Evolutionary conservation across 1,140 invertebrate species (phyloP).

Genomic region (Cydia pomonella): DNA sequence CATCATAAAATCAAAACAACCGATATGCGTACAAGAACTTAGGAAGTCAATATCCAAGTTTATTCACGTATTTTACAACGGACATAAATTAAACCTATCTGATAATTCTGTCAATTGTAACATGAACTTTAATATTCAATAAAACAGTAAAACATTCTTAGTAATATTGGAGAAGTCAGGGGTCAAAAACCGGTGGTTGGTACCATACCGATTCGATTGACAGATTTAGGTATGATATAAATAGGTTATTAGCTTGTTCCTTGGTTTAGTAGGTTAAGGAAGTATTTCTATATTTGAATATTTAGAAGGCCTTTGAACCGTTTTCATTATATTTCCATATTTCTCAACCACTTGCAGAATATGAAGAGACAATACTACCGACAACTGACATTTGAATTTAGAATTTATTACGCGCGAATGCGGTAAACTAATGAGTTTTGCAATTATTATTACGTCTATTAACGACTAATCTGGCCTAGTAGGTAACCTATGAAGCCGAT

Average conservation of each 20-base stretch:
- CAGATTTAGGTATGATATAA: slow-evolving; percentile 26
- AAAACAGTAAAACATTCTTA: background rate
- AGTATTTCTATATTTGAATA: background rate
- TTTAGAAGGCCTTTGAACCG: background rate
- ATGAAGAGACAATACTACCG: background rate
- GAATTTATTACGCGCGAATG: background rate
- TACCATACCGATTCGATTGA: background rate
- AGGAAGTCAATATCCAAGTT: slow-evolving; percentile 41
- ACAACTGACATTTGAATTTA: background rate
- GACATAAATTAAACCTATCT: slow-evolving; percentile 43
- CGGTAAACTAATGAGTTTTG: background rate
- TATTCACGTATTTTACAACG: slow-evolving; percentile 44
- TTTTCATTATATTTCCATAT: background rate
- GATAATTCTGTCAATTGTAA: slow-evolving; percentile 35
- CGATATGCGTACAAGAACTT: slow-evolving; percentile 15
- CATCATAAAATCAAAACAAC: background rate
- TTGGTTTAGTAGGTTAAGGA: background rate
- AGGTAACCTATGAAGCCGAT: too few species aligned
- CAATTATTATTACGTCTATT: too few species aligned
- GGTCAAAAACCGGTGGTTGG: background rate
- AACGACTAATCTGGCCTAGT: too few species aligned
- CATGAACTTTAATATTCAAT: background rate
- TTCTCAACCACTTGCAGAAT: background rate
- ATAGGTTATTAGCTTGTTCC: background rate
- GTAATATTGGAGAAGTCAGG: background rate